Percentiles rank a stretch among this genome's conserved stretches.
Evolutionary conservation across 2,797 vertebrate genomes (phyloP).

Genomic region (Antennarius maculatus): DNA sequence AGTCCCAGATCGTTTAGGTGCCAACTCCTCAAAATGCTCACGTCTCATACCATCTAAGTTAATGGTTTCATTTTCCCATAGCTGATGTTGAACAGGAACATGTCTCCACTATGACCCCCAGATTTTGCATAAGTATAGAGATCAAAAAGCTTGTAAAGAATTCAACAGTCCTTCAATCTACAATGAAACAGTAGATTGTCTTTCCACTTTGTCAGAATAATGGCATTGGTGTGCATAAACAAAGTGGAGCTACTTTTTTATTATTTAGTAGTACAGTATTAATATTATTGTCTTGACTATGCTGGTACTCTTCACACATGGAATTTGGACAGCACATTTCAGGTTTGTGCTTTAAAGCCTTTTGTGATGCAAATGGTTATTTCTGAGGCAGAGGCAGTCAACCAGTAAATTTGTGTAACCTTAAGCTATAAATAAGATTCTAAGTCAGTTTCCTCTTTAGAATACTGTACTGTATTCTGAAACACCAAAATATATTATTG

Average conservation of each 20-base stretch:
- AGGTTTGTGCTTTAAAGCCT: constrained; percentile 4
- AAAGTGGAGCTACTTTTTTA: background rate
- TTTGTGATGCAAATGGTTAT: background rate
- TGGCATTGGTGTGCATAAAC: background rate
- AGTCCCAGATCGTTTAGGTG: no score
- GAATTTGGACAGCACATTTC: background rate
- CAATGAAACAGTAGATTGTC: background rate
- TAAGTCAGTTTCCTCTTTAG: background rate
- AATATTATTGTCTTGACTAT: no score
- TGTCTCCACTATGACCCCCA: constrained; percentile 2
- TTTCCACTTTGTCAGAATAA: constrained; percentile 4
- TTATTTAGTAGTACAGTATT: background rate
- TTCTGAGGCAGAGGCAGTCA: background rate
- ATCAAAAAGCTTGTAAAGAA: constrained; percentile 22
- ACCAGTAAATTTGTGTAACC: background rate
- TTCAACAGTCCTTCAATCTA: constrained; percentile 11
- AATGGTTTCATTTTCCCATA: constrained; percentile 14
- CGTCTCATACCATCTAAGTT: constrained; percentile 1
- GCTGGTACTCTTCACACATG: no score
- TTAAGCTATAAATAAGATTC: background rate
- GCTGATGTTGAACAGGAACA: background rate
- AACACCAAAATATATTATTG: background rate
- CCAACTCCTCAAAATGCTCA: no score
- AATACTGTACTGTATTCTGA: background rate
- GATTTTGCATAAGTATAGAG: constrained; percentile 2